Percentiles rank a stretch among this genome's conserved stretches.
phyloP scores from a whole-genome alignment of 2,888 invertebrate species.

The Epirrhoe alternata region DNA sequence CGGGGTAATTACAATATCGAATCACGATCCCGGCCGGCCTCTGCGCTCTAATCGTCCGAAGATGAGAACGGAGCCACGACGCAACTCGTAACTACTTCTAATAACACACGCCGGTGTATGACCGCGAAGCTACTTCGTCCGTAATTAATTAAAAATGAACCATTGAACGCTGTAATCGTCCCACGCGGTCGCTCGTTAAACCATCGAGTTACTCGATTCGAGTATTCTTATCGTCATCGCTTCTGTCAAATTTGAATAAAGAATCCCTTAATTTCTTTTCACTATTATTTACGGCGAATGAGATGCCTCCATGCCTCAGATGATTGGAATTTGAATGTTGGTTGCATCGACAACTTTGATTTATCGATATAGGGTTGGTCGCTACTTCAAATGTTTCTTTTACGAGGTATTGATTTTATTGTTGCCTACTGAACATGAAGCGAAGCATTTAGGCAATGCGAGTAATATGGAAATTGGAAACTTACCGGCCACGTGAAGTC shows the following conservation, averaged over 20 bases:
- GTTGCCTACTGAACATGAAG: conserved; percentile 65
- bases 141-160: conserved; percentile 78
- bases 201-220: conserved; percentile 67
- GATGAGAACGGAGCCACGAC: conserved; percentile 71
- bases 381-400: conserved; percentile 75
- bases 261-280: conserved; percentile 77
- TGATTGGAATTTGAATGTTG: conserved; percentile 78
- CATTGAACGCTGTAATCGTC: conserved; percentile 71
- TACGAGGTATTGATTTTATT: conserved; percentile 75
- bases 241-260: conserved; percentile 81
- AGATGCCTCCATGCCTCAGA: conserved; percentile 57
- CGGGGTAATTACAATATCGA: conserved; percentile 79
- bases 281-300: conserved; percentile 72
- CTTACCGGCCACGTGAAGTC: conserved; percentile 99
- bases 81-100: conserved; percentile 62
- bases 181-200: conserved; percentile 77
- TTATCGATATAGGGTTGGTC: conserved; percentile 76
- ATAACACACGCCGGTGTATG: conserved; percentile 60
- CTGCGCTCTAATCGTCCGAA: conserved; percentile 70
- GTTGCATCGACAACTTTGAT: conserved; percentile 71
- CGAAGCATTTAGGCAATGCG: conserved; percentile 48
- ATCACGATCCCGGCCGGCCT: conserved; percentile 76
- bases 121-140: conserved; percentile 56
- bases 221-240: conserved; percentile 78
- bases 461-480: conserved; percentile 15